Evolutionary conservation across 2,113 vertebrate genomes (phyloP).

Genomic region (Lepisosteus osseus): DNA sequence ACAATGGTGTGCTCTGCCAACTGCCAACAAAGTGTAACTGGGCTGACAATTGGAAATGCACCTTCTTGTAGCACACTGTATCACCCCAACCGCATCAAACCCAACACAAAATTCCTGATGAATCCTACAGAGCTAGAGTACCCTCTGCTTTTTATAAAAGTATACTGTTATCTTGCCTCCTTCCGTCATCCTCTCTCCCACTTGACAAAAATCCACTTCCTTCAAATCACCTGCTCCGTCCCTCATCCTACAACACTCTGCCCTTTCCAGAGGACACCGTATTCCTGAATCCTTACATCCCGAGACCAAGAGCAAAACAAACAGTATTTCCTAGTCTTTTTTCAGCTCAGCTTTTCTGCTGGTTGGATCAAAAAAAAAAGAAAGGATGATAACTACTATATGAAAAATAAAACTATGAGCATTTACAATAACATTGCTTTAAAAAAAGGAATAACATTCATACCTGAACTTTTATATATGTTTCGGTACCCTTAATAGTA

Average conservation of each 20-base stretch:
- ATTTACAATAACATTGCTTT: conserved; percentile 26
- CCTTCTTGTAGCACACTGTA: too few species aligned
- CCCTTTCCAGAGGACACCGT: background rate
- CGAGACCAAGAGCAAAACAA: conserved; percentile 6
- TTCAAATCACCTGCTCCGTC: conserved; percentile 32
- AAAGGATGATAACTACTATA: conserved; percentile 44
- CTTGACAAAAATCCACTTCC: conserved; percentile 26
- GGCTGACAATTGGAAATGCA: too few species aligned
- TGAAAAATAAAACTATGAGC: conserved; percentile 36
- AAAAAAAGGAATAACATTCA: conserved; percentile 31
- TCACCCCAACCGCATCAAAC: too few species aligned
- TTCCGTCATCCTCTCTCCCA: conserved; percentile 32
- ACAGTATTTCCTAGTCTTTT: conserved; percentile 19
- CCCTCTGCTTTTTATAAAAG: conserved; percentile 48
- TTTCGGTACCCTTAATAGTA: conserved; percentile 67
- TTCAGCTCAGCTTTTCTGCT: conserved; percentile 40
- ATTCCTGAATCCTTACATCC: conserved; percentile 13
- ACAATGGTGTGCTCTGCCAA: too few species aligned
- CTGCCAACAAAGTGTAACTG: too few species aligned
- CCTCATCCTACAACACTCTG: conserved; percentile 25
- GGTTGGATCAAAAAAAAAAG: conserved; percentile 45
- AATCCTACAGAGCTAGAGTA: too few species aligned
- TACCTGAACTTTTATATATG: conserved; percentile 52
- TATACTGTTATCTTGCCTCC: conserved; percentile 1
- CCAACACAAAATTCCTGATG: too few species aligned